Base-by-base conservation (phyloP, 2,797 vertebrate genomes). In the Pipistrellus nathusii region DNA sequence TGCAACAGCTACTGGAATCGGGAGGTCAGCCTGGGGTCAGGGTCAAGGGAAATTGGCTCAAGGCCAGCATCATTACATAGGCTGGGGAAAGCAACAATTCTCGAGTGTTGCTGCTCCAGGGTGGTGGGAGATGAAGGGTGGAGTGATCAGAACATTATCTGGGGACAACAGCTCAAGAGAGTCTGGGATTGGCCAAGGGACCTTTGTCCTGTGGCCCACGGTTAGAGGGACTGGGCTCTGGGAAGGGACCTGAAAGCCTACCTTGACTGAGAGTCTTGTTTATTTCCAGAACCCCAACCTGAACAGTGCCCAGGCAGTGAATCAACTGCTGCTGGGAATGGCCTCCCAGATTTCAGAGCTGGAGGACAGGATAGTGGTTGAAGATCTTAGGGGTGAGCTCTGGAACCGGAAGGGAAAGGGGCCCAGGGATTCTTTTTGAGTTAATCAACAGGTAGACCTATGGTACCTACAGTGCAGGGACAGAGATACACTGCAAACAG, bases 1-100 rank as follows among this genome's bases (percentile, higher is more conserved):
- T 99, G 99, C 97, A 99, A 99, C 98, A 99, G 98, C 98, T 99
- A 99, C 98, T 99, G 99, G 99, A 99, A 96, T 96, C 98, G 99
- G 96, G 92, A 99, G 98, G 99, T 99, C 98, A 6, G 71, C 18
- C 9, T 78, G 91, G 80, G 51, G 27, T 35, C 38, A 41, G 35
- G 59, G 55, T 25, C 27, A 41, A 32, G 23, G 88, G 32, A 25
- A 46, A 38, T 5, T 53, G 32, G 35, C 46, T 68, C n/a, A 38
- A 10, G 21, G 53, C 72, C 80, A 69, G 18, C 48, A 8, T 85
- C 8, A 21, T 69, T n/a, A 44, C 82, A 80, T 27, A 85, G 25
- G 8, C 35, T 75, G 62, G 62, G 66, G 15, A 78, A 68, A 76
- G 32, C 69, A 89, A n/a, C 8, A 32, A 12, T 78, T 88, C 27